Evolutionary conservation across 1,140 invertebrate species (phyloP), one percentile per base, ranked within the genome.

Genomic region (Hestina assimilis): DNA sequence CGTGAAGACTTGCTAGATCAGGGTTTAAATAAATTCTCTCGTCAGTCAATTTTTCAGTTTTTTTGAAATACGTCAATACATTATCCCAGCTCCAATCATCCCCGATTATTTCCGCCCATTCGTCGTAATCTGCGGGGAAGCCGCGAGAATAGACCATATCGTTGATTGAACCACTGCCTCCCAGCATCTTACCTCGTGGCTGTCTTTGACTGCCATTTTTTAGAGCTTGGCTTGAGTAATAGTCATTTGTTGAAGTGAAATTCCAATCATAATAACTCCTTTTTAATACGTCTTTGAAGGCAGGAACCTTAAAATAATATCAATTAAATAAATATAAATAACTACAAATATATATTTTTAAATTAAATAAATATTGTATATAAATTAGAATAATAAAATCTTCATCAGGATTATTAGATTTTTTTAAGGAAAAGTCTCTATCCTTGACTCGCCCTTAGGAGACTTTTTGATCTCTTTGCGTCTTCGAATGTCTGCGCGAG

Each of bases 131-230:
- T 2, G 75, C 69, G 15, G 90, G 91, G 77, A 95, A 93, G 0
- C 95, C 95, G 38, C 95, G 82, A 0, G 94, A 92, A 73, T 96
- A 95, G 6, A 95, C 92, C 94, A 96, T 95, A 52, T 94, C 94
- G 75, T 96, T 96, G 8, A 96, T 87, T 2, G 92, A 92, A 21
- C 93, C 94, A 11, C 92, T 92, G 4, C 95, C 95, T 2, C 95
- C 95, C 38, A 94, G 72, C 53, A 88, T 85, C 73, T 90, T 91
- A 4, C 91, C 91, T 1, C 88, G 83, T 0, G 90, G 89, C 86
- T 86, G 83, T 4, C 47, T 59, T 59, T 83, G 74, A 1, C 55
- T 64, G 1, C 77, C 75, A 2, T 42, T 45, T 15, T 47, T 40
- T 6, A 86, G 46, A 0, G 67, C 73, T 48, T 86, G 83, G 43